Base-by-base conservation (phyloP, 1,140 invertebrate species). In the Grapholita molesta region DNA sequence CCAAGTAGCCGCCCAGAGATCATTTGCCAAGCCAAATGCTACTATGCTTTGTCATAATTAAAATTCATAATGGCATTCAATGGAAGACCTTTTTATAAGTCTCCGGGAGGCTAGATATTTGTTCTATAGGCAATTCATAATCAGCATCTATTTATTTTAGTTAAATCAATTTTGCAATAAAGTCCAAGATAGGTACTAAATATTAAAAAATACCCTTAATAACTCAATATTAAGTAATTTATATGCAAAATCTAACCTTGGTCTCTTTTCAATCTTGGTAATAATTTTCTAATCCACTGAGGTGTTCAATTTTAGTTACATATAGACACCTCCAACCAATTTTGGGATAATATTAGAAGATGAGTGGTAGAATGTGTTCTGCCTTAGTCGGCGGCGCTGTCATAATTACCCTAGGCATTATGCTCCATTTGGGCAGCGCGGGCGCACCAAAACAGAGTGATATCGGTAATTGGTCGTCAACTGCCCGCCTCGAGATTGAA, bases 391-490 rank as follows among this genome's bases (percentile, higher is more conserved):
- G 52, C 55, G 57, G 79, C 79, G 79, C 77, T 82, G 78, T 86
- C 88, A 91, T 91, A 91, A 91, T 91, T 89, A 90, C 86, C 76
- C 82, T 85, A 84, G 79, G 84, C 83, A 91, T 91, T 89, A 91
- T 91, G 78, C 78, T 82, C 86, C 89, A 91, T 90, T 90, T 89
- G 88, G 85, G 79, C 70, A 71, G 80, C 78, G 55, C 55, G 55
- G 25, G 55, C 55, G 55, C 55, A 61, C 80, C 86, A 78, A 85
- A 86, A 82, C 83, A 72, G 80, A 91, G 87, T 91, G 89, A 91
- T 91, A 91, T 84, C 80, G 68, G 82, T 91, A 91, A 91, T 91
- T 91, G 88, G 86, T 88, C 85, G 85, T 86, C 87, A 90, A 82
- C 83, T 82, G 76, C 71, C 76, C 67, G 75, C 70, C 79, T 73